Evolutionary conservation across 1,140 invertebrate species (phyloP).

Genomic region (Drosophila ercepeae): DNA sequence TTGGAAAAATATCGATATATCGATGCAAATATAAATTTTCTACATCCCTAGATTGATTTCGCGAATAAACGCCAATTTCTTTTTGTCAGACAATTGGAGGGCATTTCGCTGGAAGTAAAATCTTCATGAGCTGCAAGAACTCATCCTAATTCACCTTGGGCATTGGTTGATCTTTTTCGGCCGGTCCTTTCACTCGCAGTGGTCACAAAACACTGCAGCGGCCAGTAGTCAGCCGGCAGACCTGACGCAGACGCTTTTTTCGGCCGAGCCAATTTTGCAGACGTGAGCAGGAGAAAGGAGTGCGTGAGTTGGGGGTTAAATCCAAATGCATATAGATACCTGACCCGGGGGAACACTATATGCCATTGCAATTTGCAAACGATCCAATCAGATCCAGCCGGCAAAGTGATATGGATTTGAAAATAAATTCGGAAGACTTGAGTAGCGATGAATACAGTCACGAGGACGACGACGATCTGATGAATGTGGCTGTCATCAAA

Average conservation of each 20-base stretch:
- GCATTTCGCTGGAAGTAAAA: constrained; percentile 7
- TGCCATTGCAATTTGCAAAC: not conserved
- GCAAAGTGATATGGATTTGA: constrained; percentile 34
- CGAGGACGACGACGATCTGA: constrained; percentile 65
- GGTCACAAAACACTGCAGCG: not conserved
- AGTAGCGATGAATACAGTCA: constrained; percentile 68
- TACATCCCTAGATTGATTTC: constrained; percentile 2
- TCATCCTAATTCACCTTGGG: not conserved
- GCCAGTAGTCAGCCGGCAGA: constrained; percentile 44
- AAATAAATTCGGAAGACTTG: constrained; percentile 44
- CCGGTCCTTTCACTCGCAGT: not conserved
- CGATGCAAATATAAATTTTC: not conserved
- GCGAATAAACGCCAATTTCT: constrained; percentile 14
- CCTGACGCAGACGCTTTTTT: constrained; percentile 54
- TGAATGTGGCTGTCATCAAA: constrained; percentile 63
- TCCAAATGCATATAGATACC: constrained; percentile 26
- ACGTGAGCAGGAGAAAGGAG: constrained; percentile 36
- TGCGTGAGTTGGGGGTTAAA: constrained; percentile 27
- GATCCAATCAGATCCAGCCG: constrained; percentile 16
- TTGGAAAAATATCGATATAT: not conserved
- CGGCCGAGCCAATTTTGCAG: constrained; percentile 33
- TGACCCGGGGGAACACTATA: constrained; percentile 9
- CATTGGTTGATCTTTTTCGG: not conserved
- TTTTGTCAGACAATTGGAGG: constrained; percentile 13
- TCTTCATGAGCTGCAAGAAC: not conserved